A percentile compares a stretch with the other conserved stretches of the same genome.
These are phyloP conservation scores for Yasuhikotakia modesta DNA, from an alignment of 2,797 vertebrate genomes.

Conservation along the genomic window DNA sequence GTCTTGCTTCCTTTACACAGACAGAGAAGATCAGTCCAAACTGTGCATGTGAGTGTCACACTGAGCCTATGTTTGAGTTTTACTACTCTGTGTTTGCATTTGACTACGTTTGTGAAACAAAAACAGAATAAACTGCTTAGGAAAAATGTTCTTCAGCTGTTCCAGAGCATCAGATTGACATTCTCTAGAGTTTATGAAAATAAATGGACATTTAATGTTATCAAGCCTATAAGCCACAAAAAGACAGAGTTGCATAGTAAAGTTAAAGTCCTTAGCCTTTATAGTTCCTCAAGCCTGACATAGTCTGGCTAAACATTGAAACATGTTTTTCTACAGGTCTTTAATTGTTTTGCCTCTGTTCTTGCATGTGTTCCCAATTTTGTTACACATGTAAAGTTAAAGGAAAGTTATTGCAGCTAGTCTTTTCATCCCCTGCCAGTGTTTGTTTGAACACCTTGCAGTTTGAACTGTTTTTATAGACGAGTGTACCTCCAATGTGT, in stretches of 20 bases:
- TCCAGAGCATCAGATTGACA: not conserved
- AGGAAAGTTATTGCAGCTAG: not conserved
- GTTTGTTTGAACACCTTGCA: constrained; percentile 52
- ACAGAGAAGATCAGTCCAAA: constrained; percentile 91
- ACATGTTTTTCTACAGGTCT: constrained; percentile 16
- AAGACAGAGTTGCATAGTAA: constrained; percentile 1
- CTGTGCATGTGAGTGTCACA: constrained; percentile 90
- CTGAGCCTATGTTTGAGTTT: constrained; percentile 10
- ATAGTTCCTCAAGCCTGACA: not conserved
- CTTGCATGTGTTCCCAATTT: constrained; percentile 11
- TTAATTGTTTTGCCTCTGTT: constrained; percentile 8
- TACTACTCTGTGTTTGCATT: constrained; percentile 30
- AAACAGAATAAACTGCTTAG: not conserved
- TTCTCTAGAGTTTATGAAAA: not conserved
- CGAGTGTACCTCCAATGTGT: constrained; percentile 9
- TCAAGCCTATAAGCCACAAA: not conserved
- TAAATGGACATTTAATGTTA: not conserved
- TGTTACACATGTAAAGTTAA: constrained; percentile 3
- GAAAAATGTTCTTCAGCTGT: not conserved
- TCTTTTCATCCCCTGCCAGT: constrained; percentile 43
- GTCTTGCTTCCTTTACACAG: constrained; percentile 66
- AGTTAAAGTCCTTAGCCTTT: not conserved
- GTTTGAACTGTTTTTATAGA: constrained; percentile 53
- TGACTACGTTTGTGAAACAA: constrained; percentile 36
- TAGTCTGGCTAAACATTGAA: not conserved